Evolutionary conservation across 2,888 invertebrate genomes (phyloP), one percentile per base, ranked within the genome.

Genomic region (Thyatira batis): DNA sequence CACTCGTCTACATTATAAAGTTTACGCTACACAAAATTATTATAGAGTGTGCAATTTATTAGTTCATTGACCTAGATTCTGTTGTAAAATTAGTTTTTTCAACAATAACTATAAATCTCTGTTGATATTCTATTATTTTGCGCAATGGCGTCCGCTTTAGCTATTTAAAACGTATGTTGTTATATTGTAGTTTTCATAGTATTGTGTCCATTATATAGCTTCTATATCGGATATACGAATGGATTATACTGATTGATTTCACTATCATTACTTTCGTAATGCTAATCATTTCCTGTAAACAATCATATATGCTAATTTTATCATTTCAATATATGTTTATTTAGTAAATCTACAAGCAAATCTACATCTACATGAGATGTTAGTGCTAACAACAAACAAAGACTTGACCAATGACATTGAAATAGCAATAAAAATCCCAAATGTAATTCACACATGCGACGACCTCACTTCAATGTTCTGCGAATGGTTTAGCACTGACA

Each of bases 61-160:
- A 63, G 72, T 65, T 62, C 73, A 52, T 63, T 55, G 63, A 60
- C 70, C 72, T 61, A 65, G 8, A 60, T 54, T 56, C 53, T 45
- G 51, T 54, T 62, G 61, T 57, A 54, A 20, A 44, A 39, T 30
- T 63, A 57, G 63, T 61, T 61, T 23, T 54, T 57, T 45, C 61
- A 58, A 65, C 55, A 56, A 58, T 62, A 53, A 56, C 56, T 50
- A 62, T 69, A 69, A 71, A 71, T 67, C 61, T 46, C 3, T 23
- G 45, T 49, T 28, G 45, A 48, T 59, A 52, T 58, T 48, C 28
- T 53, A 55, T 65, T 64, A 50, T 55, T 61, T 60, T 69, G 61
- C 49, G 67, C 58, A 63, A 60, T 63, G 17, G 17, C n/a, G 39
- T 17, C 39, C 39, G 39, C 17, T 39, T 39, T 17, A 8, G 17